Conservation (phyloP, 2,888 invertebrate species). For the Tipula confusa region DNA sequence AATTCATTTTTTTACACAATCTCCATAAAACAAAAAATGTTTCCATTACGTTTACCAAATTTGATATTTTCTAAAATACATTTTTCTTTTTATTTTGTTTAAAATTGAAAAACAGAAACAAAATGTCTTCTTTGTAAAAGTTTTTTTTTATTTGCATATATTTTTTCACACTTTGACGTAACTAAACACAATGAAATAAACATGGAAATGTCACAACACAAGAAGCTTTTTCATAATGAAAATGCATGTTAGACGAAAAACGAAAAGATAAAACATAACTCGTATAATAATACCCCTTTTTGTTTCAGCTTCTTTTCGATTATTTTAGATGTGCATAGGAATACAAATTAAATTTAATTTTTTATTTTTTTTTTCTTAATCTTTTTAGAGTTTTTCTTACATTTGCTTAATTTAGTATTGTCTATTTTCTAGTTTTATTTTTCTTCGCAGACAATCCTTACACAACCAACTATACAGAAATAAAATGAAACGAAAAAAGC, state of each 20-base stretch:
- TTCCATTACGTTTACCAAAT: not conserved
- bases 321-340: not conserved
- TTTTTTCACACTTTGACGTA: not conserved
- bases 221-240: not conserved
- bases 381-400: not conserved
- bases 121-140: slow-evolving; percentile 26
- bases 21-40: not conserved
- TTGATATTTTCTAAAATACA: not conserved
- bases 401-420: not conserved
- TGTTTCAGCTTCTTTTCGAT: not conserved
- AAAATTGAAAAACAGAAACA: slow-evolving; percentile 7
- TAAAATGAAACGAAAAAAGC: not conserved
- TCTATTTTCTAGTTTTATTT: not conserved
- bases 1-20: not conserved
- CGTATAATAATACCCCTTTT: not conserved
- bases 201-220: not conserved
- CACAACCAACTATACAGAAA: not conserved
- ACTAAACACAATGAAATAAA: slow-evolving; percentile 6
- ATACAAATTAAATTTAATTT: not conserved
- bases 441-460: not conserved
- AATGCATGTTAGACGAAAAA: not conserved
- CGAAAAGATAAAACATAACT: not conserved
- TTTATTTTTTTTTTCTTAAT: not conserved
- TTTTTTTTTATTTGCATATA: not conserved
- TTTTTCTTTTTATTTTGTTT: not conserved